A percentile compares a stretch with the other conserved stretches of the same genome.
These are phyloP conservation scores for Drosophila virilis DNA, from an alignment of 1,140 invertebrate genomes.

Conservation along the genomic window DNA sequence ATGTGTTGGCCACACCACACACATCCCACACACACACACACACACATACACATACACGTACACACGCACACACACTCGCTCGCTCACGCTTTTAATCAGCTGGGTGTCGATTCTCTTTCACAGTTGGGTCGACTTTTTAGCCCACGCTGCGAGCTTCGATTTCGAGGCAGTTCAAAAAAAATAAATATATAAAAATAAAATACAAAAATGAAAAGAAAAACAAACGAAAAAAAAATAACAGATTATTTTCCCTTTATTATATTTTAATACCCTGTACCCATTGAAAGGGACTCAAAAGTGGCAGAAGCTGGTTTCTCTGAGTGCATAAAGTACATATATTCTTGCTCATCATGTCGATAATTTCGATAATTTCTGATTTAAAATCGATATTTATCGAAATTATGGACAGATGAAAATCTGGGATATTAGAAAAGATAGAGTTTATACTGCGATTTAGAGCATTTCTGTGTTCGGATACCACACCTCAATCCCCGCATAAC, in stretches of 20 bases:
- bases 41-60: conserved; percentile 34
- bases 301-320: no score
- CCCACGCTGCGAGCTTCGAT: conserved; percentile 46
- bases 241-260: conserved; percentile 30
- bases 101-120: conserved; percentile 41
- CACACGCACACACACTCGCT: conserved; percentile 9
- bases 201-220: not conserved
- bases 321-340: no score
- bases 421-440: no score
- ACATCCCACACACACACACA: conserved; percentile 9
- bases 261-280: not conserved
- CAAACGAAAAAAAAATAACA: conserved; percentile 2
- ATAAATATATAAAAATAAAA: not conserved
- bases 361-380: no score
- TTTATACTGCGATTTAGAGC: no score
- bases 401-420: no score
- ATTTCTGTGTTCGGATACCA: no score
- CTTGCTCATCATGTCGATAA: no score
- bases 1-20: conserved; percentile 34
- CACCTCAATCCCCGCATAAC: no score
- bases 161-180: conserved; percentile 10
- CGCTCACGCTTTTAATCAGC: conserved; percentile 35
- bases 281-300: no score
- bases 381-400: no score
- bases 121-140: conserved; percentile 41